Conservation (phyloP, 2,888 invertebrate genomes). For the Philereme transversata region DNA sequence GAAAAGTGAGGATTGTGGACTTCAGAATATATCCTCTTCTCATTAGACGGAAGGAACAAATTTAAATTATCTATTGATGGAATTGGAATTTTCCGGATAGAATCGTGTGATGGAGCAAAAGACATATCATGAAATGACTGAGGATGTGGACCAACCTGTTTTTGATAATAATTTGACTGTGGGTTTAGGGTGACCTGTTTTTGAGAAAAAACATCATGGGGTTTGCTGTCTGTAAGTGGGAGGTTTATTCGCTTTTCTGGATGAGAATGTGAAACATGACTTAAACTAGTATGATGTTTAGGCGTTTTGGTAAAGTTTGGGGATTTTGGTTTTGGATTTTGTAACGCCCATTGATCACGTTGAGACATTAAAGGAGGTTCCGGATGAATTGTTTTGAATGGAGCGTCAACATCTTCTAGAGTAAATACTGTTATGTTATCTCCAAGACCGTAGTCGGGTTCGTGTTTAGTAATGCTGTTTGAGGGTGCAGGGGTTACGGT, state of each 20-base stretch:
- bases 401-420: conserved; percentile 49
- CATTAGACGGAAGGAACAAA: conserved; percentile 56
- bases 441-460: conserved; percentile 33
- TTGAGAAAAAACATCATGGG: conserved; percentile 44
- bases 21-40: conserved; percentile 35
- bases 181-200: conserved; percentile 17
- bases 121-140: conserved; percentile 34
- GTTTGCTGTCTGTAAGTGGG: conserved; percentile 44
- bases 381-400: conserved; percentile 54
- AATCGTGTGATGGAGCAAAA: conserved; percentile 43
- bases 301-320: conserved; percentile 25
- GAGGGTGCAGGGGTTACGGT: conserved; percentile 40
- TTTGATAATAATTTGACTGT: conserved; percentile 19
- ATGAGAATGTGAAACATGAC: conserved; percentile 35
- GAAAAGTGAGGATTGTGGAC: conserved; percentile 4
- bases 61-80: conserved; percentile 52
- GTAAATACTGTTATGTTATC: conserved; percentile 62
- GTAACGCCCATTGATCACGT: conserved; percentile 39
- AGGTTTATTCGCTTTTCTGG: conserved; percentile 43
- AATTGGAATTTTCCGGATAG: conserved; percentile 49
- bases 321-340: conserved; percentile 20
- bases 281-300: conserved; percentile 34
- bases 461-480: conserved; percentile 25
- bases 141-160: no score
- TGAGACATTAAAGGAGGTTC: conserved; percentile 43